Evolutionary conservation across 2,888 invertebrate genomes (phyloP), one percentile per base, ranked within the genome.

Genomic region (Heliconius ismenius): DNA sequence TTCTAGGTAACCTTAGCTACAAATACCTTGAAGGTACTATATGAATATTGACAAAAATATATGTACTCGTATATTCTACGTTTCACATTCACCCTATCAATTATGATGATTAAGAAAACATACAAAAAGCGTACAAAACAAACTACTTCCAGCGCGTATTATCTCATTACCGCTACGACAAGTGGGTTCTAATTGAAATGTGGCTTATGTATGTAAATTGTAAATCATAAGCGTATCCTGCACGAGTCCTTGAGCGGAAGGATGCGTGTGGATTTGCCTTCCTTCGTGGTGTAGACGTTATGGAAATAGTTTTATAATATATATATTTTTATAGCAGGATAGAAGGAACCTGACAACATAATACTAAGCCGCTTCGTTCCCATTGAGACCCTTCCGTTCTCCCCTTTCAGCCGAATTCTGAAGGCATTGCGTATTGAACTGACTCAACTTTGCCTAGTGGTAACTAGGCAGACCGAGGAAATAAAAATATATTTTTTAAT

Each of bases 111-210:
- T 15, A 26, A 18, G 26, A 28, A 24, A 13, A 24, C 24, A 60
- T 58, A n/a, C 24, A 21, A 65, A 39, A 65, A 13, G n/a, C 11
- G 4, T n/a, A 64, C 9, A 32, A 24, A 39, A 67, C 13, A 39
- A 67, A 39, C 39, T 15, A 39, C 39, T 67, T 39, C 6, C 65
- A 67, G 13, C 32, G 32, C 32, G 18, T 65, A 67, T 67, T 67
- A 67, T 39, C 65, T 67, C n/a, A 39, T 67, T 39, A 67, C 39
- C 65, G 65, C 13, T 36, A 39, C 39, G 39, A 39, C 65, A 67
- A 67, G 65, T 43, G 67, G 39, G 67, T 15, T 67, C 24, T 67
- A 67, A 67, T 67, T 67, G 67, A 67, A 67, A 67, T 26, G 67
- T 67, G 24, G 67, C 67, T 43, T 39, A 24, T 24, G 67, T 67